Percentiles rank a stretch among this genome's conserved stretches.
Evolutionary conservation across 2,797 vertebrate genomes (phyloP).

Genomic region (Myoxocephalus aenaeus): DNA sequence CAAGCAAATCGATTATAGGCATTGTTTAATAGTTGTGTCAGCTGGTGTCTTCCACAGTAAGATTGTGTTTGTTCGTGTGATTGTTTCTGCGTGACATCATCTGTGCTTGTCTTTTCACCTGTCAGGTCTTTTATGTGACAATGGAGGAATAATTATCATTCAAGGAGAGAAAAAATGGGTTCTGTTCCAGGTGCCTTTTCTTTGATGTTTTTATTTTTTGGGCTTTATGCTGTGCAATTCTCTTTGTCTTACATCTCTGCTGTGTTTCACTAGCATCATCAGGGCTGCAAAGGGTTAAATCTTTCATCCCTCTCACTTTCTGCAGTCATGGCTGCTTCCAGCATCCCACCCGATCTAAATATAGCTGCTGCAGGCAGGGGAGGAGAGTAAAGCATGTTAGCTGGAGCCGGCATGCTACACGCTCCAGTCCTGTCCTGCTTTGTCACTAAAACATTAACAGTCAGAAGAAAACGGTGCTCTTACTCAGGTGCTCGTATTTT

Average conservation of each 20-base stretch:
- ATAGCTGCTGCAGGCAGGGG: slow-evolving; percentile 77
- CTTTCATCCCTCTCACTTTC: slow-evolving; percentile 63
- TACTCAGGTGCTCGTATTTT: neutral
- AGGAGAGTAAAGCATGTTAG: slow-evolving; percentile 61
- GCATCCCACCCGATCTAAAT: slow-evolving; percentile 76
- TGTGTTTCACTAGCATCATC: slow-evolving; percentile 35
- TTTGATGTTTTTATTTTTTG: slow-evolving; percentile 23
- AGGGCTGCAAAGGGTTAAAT: slow-evolving; percentile 62
- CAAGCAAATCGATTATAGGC: neutral
- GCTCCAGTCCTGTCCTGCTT: slow-evolving; percentile 40
- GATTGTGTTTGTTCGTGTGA: neutral
- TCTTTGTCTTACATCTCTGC: slow-evolving; percentile 7
- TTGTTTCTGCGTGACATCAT: neutral
- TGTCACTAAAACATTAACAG: slow-evolving; percentile 25
- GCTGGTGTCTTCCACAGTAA: neutral
- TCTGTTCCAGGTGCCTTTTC: slow-evolving; percentile 14
- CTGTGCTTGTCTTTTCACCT: neutral
- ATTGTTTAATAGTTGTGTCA: neutral
- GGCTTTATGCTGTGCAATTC: neutral
- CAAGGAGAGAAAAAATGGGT: slow-evolving; percentile 1
- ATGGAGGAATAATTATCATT: slow-evolving; percentile 17
- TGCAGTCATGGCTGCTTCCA: slow-evolving; percentile 70
- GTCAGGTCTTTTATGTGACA: slow-evolving; percentile 5
- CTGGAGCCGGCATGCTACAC: slow-evolving; percentile 46
- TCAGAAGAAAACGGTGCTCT: neutral